A percentile compares a stretch with the other conserved stretches of the same genome.
These are phyloP conservation scores for Peromyscus nudipes DNA, from an alignment of 2,797 vertebrate genomes.

Conservation along the genomic window DNA sequence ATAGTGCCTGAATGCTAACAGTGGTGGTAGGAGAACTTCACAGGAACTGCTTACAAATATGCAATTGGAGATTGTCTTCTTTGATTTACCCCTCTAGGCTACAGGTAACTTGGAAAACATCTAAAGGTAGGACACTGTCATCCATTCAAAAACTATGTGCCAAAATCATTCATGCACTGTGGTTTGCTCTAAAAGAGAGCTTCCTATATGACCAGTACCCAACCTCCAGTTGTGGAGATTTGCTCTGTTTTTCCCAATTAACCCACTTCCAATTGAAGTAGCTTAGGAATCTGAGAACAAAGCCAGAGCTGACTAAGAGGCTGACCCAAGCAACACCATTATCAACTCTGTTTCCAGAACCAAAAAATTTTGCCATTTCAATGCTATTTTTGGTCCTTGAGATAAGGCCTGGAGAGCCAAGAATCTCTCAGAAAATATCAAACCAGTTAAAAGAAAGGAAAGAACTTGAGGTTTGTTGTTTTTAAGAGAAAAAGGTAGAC, in stretches of 20 bases:
- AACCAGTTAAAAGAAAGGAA: neutral
- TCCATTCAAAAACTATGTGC: neutral
- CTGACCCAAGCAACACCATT: neutral
- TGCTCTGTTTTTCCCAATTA: neutral
- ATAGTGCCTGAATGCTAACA: no score
- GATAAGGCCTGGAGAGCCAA: neutral
- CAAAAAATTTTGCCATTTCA: constrained; percentile 52
- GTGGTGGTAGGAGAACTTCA: neutral
- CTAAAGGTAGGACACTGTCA: neutral
- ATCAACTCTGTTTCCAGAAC: neutral
- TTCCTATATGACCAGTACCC: neutral
- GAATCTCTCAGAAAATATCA: constrained; percentile 46
- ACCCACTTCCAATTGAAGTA: neutral
- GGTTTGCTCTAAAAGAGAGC: neutral
- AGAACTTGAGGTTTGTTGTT: neutral
- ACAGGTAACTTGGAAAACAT: constrained; percentile 17
- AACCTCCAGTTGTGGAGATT: neutral
- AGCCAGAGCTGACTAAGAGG: neutral
- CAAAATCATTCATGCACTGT: neutral
- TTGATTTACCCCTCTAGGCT: neutral
- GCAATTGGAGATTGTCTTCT: neutral
- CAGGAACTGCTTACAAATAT: neutral
- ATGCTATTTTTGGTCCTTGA: constrained; percentile 31
- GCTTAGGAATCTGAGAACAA: neutral
- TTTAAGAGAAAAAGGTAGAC: neutral